Percentiles rank a stretch among this genome's conserved stretches.
Conservation (phyloP, 2,797 vertebrate species). For the Tinamus major region DNA sequence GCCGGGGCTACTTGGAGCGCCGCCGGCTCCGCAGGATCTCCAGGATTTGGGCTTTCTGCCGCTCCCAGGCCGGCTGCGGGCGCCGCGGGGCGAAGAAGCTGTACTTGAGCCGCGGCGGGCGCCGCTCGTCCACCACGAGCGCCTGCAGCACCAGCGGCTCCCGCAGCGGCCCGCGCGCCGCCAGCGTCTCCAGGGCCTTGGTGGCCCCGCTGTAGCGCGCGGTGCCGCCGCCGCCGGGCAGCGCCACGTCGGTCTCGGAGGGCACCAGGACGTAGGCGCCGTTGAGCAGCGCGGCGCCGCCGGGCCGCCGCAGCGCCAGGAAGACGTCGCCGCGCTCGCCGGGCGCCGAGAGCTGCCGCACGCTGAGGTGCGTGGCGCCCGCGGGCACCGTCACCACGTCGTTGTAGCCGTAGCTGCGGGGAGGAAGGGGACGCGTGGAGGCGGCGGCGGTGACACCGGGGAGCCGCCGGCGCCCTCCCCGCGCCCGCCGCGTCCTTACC, state of each 20-base stretch:
- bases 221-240: slow-evolving; percentile 38
- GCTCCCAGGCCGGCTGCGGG: slow-evolving; percentile 54
- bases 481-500: background rate
- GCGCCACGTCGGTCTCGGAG: slow-evolving; percentile 52
- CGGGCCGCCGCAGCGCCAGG: slow-evolving; percentile 68
- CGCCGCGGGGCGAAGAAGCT: slow-evolving; percentile 73
- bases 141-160: slow-evolving; percentile 76
- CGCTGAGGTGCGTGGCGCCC: slow-evolving; percentile 76
- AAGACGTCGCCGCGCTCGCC: slow-evolving; percentile 46
- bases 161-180: slow-evolving; percentile 68
- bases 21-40: slow-evolving; percentile 60
- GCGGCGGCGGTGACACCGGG: too few relatives aligned
- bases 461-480: accelerated
- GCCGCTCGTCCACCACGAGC: slow-evolving; percentile 64
- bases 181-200: slow-evolving; percentile 49
- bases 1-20: background rate
- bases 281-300: slow-evolving; percentile 72
- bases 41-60: slow-evolving; percentile 74
- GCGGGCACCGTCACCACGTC: slow-evolving; percentile 75
- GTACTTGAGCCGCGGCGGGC: slow-evolving; percentile 59
- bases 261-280: slow-evolving; percentile 73
- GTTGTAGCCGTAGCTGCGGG: slow-evolving; percentile 77
- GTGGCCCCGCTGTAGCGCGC: slow-evolving; percentile 78
- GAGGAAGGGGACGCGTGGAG: background rate
- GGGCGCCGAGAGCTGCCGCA: slow-evolving; percentile 65